Evolutionary conservation across 2,113 vertebrate species (phyloP), one percentile per base, ranked within the genome.

Genomic region (Pao palembangensis): DNA sequence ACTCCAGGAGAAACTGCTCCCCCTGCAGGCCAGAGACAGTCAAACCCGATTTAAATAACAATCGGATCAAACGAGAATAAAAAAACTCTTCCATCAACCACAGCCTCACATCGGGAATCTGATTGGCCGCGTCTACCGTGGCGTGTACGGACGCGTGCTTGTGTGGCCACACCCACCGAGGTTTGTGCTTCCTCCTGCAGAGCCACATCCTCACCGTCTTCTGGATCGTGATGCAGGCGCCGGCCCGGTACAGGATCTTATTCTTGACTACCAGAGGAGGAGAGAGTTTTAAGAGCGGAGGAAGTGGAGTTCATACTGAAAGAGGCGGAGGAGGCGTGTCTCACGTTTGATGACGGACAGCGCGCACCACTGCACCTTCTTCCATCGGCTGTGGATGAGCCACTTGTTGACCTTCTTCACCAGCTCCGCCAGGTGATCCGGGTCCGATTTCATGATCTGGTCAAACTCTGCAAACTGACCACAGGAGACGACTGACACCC

Each of bases 401-500:
- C 97, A 99, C 71, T 90, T 93, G 88, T 98, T 97, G 79, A 99
- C 97, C 69, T 92, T 91, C 75, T 93, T 93, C 67, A 99, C 92
- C 76, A 99, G 87, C 80, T 96, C 93, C 0, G 95, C 96, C 75
- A 99, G 90, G 82, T 99, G 95, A 55, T 99, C 97, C 0, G 97
- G 97, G 81, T 99, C 97, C 17, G 97, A 98, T 86, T 96, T 98
- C 97, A 99, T 98, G 77, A 99, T 98, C 87, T 96, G 94, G 85
- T 99, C 97, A 55, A 99, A 99, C 86, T 99, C 97, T 70, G 94
- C 92, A 87, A 99, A 99, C 97, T 99, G 85, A 21, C 44, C 10
- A 10, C 14, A 38, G 17, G 8, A 12, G 43, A 16, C 19, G 8
- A 6, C 23, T 25, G 23, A 25, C 23, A 25, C 23, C 23, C 23